phyloP scores from a whole-genome alignment of 2,888 invertebrate species.

The Agonopterix subpropinquella region DNA sequence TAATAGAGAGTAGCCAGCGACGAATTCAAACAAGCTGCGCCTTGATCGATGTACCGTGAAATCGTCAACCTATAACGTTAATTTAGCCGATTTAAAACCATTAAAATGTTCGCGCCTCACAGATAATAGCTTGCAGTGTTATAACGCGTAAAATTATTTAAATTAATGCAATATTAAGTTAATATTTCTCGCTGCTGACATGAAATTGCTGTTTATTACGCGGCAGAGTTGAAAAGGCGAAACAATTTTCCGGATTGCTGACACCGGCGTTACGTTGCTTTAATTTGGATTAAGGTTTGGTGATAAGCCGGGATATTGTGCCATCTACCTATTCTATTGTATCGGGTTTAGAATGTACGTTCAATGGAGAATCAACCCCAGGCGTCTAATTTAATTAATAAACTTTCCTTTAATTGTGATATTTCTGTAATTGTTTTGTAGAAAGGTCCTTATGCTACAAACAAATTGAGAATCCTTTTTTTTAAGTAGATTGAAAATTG shows the following conservation, averaged over 20 bases:
- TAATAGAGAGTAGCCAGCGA: no score
- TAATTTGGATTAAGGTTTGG: constrained; percentile 2
- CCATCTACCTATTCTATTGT: constrained; percentile 6
- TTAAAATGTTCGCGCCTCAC: neutral
- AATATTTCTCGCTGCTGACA: constrained; percentile 10
- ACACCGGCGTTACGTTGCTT: constrained; percentile 10
- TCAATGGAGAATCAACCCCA: no score
- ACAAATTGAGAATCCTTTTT: no score
- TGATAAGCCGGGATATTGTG: constrained; percentile 1
- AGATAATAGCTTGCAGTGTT: neutral
- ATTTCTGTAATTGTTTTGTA: no score
- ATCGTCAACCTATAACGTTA: no score
- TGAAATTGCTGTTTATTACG: constrained; percentile 7
- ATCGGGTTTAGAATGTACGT: constrained; percentile 1
- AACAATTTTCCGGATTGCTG: constrained; percentile 18
- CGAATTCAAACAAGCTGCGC: no score
- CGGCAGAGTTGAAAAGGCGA: constrained; percentile 13
- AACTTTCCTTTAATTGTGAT: no score
- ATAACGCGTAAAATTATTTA: constrained; percentile 2
- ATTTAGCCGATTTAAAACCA: neutral
- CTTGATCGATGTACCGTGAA: no score
- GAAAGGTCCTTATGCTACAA: no score
- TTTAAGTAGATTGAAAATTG: no score
- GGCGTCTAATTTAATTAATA: no score
- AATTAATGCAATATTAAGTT: constrained; percentile 9